Evolutionary conservation across 2,113 vertebrate species (phyloP).

Genomic region (Sinocyclocheilus grahami): DNA sequence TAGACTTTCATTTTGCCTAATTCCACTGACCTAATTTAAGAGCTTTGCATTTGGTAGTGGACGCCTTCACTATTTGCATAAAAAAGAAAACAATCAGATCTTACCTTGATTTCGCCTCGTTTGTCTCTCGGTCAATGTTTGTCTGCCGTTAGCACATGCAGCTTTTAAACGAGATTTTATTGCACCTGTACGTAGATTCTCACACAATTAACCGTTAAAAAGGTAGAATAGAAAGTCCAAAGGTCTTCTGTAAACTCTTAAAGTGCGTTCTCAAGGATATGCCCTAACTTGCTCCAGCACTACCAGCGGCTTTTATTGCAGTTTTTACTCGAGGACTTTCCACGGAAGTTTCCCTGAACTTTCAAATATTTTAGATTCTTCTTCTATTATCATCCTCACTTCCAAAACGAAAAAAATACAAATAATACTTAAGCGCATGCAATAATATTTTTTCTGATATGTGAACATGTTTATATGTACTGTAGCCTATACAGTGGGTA

Average conservation of each 20-base stretch:
- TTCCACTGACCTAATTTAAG: not conserved
- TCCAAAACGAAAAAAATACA: not conserved
- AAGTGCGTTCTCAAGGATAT: not conserved
- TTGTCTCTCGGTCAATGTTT: not conserved
- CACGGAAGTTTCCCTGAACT: constrained; percentile 13
- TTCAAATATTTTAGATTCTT: not conserved
- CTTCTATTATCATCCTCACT: not conserved
- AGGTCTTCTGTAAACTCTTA: not conserved
- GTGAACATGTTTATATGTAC: not conserved
- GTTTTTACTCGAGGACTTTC: not conserved
- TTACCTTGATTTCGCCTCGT: constrained; percentile 31
- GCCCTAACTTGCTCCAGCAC: not conserved
- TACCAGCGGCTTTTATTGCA: not conserved
- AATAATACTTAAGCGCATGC: not conserved
- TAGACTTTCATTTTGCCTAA: not conserved
- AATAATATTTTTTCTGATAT: not conserved
- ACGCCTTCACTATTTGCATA: not conserved
- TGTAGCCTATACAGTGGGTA: too few species aligned
- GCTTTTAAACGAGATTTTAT: constrained; percentile 9
- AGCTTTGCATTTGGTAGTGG: not conserved
- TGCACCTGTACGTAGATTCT: not conserved
- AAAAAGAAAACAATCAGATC: not conserved
- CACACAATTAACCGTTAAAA: not conserved
- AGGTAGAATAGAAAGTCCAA: not conserved
- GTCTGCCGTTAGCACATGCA: not conserved